These are phyloP conservation scores for Manacus vitellinus DNA, from an alignment of 2,113 vertebrate genomes.

Conservation along the genomic window DNA sequence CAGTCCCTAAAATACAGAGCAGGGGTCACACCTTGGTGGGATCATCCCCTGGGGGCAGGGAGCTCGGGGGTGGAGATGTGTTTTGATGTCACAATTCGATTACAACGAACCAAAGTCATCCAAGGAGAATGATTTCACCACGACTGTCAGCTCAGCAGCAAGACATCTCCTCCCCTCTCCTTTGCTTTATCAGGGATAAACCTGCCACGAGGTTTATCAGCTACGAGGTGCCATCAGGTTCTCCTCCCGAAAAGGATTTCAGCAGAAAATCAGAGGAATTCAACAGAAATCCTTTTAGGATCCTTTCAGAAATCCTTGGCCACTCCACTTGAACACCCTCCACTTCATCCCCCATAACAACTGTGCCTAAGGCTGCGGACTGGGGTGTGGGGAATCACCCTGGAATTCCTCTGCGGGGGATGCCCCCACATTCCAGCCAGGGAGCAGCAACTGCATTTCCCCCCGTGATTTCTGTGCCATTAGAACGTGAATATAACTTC, in stretches of 20 bases:
- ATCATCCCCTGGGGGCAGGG: accelerated
- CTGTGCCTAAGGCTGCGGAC: accelerated
- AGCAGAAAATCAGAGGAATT: background rate
- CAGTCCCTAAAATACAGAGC: no score
- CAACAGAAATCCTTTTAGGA: no score
- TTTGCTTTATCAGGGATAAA: no score
- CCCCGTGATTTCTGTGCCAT: accelerated
- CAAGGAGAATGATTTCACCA: background rate
- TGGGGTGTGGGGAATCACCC: accelerated
- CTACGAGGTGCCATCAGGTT: accelerated
- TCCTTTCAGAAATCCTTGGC: no score
- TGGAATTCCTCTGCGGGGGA: accelerated
- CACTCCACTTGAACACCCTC: background rate
- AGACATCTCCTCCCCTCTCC: background rate
- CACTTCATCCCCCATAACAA: background rate
- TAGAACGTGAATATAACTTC: accelerated
- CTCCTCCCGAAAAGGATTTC: background rate
- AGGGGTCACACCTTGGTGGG: no score
- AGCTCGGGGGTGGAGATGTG: background rate
- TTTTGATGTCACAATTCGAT: background rate
- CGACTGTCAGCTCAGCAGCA: background rate
- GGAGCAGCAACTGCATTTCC: accelerated
- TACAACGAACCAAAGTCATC: no score
- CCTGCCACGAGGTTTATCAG: background rate
- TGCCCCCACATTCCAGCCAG: background rate